Base-by-base conservation (phyloP, 2,888 invertebrate species). In the Xestobium rufovillosum region DNA sequence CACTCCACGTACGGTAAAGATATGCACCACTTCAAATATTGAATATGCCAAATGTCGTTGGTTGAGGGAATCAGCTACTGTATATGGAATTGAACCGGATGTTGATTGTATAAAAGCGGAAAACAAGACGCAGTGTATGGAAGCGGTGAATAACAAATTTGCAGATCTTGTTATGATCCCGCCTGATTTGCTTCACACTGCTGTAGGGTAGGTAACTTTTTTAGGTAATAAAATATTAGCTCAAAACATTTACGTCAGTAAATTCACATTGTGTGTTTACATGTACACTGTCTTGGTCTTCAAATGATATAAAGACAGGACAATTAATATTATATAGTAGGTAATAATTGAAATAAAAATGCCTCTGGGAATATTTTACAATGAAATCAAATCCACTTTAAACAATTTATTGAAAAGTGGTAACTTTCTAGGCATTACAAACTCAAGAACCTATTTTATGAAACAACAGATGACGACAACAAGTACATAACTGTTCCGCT, bases 11-110 rank as follows among this genome's bases (percentile, higher is more conserved):
- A 74, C 65, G 1, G 57, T 66, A 26, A 59, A 33, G 50, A 72
- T 80, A 30, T 88, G 88, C 55, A 78, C 83, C 0, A 76, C 77
- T 0, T 77, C 82, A 0, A 69, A 77, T 9, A 63, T 80, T 0
- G 85, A 83, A 52, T 74, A 75, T 42, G 72, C 76, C 32, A 91
- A 91, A 55, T 92, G 92, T 57, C 73, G 78, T 1, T 83, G 84
- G 77, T 59, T 90, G 52, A 73, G 78, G 39, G 81, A 83, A 48
- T 83, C 83, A 0, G 78, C 81, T 0, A 71, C 76, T 0, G 82
- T 83, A 2, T 78, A 83, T 50, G 84, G 87, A 1, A 69, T 88
- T 0, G 72, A 81, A 43, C 92, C 94, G 0, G 78, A 80, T 9
- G 65, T 95, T 11, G 82, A 84, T 44, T 95, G 94, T 56, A 65